A percentile compares a stretch with the other conserved stretches of the same genome.
These are phyloP conservation scores for Suricata suricatta DNA, from an alignment of 2,113 vertebrate species.

Conservation along the genomic window DNA sequence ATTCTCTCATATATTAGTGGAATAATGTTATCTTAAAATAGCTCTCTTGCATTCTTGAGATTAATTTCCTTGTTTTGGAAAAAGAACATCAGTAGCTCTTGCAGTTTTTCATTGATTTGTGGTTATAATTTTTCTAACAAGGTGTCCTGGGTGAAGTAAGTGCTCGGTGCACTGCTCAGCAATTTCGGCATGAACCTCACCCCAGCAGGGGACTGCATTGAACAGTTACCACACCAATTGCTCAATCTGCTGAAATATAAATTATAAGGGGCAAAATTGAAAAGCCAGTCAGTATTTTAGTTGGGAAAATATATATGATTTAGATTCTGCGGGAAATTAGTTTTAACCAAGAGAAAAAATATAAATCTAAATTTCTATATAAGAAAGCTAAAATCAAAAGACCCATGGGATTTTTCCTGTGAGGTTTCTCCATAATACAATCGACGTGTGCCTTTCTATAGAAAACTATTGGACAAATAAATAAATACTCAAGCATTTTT, in stretches of 20 bases:
- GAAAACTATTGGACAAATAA: background rate
- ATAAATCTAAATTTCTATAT: constrained; percentile 3
- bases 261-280: background rate
- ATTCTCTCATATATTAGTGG: background rate
- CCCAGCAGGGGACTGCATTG: background rate
- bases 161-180: background rate
- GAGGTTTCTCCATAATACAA: background rate
- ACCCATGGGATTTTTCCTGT: background rate
- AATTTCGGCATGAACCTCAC: background rate
- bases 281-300: constrained; percentile 1
- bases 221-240: constrained; percentile 6
- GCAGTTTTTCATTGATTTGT: background rate
- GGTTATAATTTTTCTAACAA: constrained; percentile 48
- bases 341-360: constrained; percentile 47
- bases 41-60: background rate
- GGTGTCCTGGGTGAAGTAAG: background rate
- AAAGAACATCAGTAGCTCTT: background rate
- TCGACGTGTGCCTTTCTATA: background rate
- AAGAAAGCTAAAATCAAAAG: background rate
- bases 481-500: background rate
- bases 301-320: constrained; percentile 49
- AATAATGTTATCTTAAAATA: constrained; percentile 34
- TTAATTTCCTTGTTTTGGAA: constrained; percentile 44
- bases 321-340: constrained; percentile 16
- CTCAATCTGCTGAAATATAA: constrained; percentile 53